A percentile compares a stretch with the other conserved stretches of the same genome.
Evolutionary conservation across 1,140 invertebrate species (phyloP).

Genomic region (Drosophila mauritiana): DNA sequence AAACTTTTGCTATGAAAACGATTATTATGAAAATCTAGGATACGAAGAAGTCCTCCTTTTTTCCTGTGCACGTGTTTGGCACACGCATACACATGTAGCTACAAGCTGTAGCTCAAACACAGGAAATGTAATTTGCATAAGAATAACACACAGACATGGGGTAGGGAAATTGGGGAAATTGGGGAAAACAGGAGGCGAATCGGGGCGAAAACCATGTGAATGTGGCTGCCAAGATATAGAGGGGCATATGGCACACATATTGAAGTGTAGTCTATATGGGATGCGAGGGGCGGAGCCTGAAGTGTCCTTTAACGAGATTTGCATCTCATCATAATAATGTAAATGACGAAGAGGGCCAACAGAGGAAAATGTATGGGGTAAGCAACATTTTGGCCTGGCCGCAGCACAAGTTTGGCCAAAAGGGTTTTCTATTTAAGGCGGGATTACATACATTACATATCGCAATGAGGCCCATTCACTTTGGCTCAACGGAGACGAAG

Average conservation of each 20-base stretch:
- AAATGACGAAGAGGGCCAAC: conserved; percentile 67
- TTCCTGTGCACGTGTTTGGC: conserved; percentile 13
- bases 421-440: conserved; percentile 44
- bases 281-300: conserved; percentile 47
- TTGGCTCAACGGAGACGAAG: conserved; percentile 30
- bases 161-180: conserved; percentile 32
- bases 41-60: not conserved
- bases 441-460: conserved; percentile 34
- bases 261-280: conserved; percentile 69
- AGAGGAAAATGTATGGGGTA: conserved; percentile 22
- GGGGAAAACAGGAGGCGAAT: conserved; percentile 13
- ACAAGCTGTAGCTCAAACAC: conserved; percentile 81
- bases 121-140: conserved; percentile 82
- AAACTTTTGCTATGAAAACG: no score
- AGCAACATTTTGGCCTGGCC: conserved; percentile 46
- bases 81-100: conserved; percentile 66
- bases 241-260: conserved; percentile 79
- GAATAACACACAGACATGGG: conserved; percentile 70
- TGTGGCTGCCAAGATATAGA: conserved; percentile 52
- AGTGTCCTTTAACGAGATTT: conserved; percentile 82
- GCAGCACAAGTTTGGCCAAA: conserved; percentile 37
- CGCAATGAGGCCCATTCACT: conserved; percentile 43
- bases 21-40: no score
- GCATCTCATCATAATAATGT: conserved; percentile 83
- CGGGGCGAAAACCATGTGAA: conserved; percentile 27